Evolutionary conservation across 1,140 invertebrate species (phyloP).

Genomic region (Drosophila obscura): DNA sequence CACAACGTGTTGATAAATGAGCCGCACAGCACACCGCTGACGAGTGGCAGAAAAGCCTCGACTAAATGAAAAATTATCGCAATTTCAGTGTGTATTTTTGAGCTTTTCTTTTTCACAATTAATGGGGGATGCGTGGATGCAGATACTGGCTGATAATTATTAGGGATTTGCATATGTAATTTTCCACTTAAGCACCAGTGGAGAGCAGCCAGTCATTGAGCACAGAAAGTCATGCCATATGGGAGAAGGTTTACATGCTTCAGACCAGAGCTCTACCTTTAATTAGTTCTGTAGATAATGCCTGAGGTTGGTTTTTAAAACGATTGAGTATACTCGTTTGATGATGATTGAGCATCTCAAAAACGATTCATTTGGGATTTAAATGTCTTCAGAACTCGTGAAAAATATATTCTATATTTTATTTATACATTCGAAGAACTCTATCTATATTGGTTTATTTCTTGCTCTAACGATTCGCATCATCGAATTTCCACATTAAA

Average conservation of each 20-base stretch:
- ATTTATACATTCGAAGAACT: background rate
- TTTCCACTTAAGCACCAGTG: background rate
- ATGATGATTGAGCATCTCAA: too few species aligned
- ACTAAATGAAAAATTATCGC: slow-evolving; percentile 38
- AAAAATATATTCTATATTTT: too few species aligned
- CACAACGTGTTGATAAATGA: slow-evolving; percentile 40
- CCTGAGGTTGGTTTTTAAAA: too few species aligned
- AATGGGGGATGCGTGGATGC: background rate
- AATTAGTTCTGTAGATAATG: too few species aligned
- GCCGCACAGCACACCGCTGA: slow-evolving; percentile 5
- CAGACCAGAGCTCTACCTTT: too few species aligned
- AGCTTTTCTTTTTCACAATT: slow-evolving; percentile 11
- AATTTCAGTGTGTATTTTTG: slow-evolving; percentile 28
- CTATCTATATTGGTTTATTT: too few species aligned
- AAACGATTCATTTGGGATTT: too few species aligned
- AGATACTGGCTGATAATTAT: slow-evolving; percentile 25
- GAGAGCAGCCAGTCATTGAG: background rate
- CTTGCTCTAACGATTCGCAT: too few species aligned
- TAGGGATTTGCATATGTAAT: slow-evolving; percentile 40
- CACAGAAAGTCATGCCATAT: background rate
- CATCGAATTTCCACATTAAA: slow-evolving; percentile 4
- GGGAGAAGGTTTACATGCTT: background rate
- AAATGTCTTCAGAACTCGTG: too few species aligned
- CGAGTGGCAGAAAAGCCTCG: slow-evolving; percentile 4
- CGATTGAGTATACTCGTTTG: too few species aligned